Evolutionary conservation across 2,888 invertebrate species (phyloP).

Genomic region (Sarcophaga carnaria): DNA sequence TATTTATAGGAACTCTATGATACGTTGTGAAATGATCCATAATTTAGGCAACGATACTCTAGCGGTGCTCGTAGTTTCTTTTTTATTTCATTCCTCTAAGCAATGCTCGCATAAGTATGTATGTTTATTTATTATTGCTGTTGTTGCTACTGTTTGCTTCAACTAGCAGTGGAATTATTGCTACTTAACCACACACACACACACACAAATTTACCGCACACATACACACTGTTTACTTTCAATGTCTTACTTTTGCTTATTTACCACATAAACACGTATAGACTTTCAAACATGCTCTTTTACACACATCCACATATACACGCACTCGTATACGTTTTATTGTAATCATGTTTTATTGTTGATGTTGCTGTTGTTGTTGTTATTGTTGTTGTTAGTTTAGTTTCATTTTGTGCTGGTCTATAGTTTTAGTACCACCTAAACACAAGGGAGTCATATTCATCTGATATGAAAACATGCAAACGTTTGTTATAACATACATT

Average conservation of each 20-base stretch:
- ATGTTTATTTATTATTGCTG: constrained; percentile 35
- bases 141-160: constrained; percentile 41
- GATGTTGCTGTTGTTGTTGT: constrained; percentile 37
- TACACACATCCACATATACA: not conserved
- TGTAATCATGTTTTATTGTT: not conserved
- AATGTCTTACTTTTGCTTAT: constrained; percentile 59
- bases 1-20: too few species aligned
- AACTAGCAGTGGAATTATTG: constrained; percentile 32
- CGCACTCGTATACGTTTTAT: not conserved
- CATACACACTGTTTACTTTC: constrained; percentile 58
- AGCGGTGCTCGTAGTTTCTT: not conserved
- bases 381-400: constrained; percentile 37
- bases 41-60: not conserved
- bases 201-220: not conserved
- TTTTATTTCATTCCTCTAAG: constrained; percentile 43
- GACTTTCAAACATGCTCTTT: too few species aligned
- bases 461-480: constrained; percentile 26
- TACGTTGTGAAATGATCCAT: too few species aligned
- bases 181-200: constrained; percentile 11
- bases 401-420: constrained; percentile 24
- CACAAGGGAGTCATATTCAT: constrained; percentile 55
- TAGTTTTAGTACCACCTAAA: constrained; percentile 40
- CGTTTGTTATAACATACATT: constrained; percentile 9
- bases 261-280: constrained; percentile 12
- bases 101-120: constrained; percentile 28